phyloP scores from a whole-genome alignment of 1,140 invertebrate genomes.

The Rhizoglyphus robini region DNA sequence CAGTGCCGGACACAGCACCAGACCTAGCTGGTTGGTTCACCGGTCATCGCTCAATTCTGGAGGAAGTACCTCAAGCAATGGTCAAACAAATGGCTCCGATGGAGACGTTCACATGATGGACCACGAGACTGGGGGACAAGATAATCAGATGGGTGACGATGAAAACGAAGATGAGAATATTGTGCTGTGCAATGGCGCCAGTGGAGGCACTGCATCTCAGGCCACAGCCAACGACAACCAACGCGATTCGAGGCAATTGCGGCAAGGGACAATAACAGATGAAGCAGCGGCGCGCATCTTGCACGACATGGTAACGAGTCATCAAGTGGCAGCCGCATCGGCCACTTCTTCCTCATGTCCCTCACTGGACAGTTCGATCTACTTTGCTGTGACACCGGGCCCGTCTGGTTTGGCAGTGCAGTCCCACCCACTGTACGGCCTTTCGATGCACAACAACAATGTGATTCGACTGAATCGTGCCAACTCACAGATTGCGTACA shows the following conservation, averaged over 20 bases:
- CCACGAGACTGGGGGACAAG: too few species aligned
- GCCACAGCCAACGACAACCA: neutral
- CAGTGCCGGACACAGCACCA: neutral
- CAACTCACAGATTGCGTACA: neutral
- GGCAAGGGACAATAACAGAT: neutral
- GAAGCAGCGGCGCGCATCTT: too few species aligned
- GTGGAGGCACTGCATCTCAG: too few species aligned
- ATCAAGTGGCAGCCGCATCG: neutral
- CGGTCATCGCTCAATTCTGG: too few species aligned
- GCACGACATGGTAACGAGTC: neutral
- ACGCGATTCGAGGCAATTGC: neutral
- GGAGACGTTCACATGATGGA: too few species aligned
- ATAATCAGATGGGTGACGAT: too few species aligned
- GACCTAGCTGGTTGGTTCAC: too few species aligned
- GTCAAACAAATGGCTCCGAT: too few species aligned
- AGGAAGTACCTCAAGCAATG: too few species aligned
- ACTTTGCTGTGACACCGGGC: neutral
- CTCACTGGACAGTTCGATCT: neutral
- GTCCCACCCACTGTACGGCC: neutral
- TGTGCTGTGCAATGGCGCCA: too few species aligned
- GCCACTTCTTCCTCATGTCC: conserved; percentile 5
- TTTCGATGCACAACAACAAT: neutral
- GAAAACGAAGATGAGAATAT: too few species aligned
- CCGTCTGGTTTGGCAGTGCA: neutral
- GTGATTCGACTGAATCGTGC: neutral